phyloP scores from a whole-genome alignment of 2,113 vertebrate genomes.

The Salvelinus fontinalis region DNA sequence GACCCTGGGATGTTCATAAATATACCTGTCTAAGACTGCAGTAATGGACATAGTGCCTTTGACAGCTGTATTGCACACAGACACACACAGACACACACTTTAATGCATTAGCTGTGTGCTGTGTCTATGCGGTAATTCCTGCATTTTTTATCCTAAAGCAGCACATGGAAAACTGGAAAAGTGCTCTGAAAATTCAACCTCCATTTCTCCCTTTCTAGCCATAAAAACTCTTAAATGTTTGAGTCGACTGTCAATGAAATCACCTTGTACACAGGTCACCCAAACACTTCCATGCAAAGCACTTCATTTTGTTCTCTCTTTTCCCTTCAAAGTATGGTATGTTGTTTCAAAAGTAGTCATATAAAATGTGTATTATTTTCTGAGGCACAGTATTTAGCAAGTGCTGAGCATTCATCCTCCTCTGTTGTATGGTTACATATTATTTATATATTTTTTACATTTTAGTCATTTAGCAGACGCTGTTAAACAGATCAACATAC shows the following conservation, averaged over 20 bases:
- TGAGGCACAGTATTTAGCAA: no score
- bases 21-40: constrained; percentile 5
- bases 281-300: no score
- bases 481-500: no score
- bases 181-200: background rate
- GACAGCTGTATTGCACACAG: constrained; percentile 20
- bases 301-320: no score
- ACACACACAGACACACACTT: constrained; percentile 19
- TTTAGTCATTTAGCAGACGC: no score
- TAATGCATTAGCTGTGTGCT: constrained; percentile 59
- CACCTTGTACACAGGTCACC: no score
- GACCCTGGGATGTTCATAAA: background rate
- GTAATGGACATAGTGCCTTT: constrained; percentile 46
- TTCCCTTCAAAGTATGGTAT: no score
- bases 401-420: no score
- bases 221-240: background rate
- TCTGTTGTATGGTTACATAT: no score
- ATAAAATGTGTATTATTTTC: no score
- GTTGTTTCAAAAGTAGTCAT: no score
- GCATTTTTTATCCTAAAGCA: background rate
- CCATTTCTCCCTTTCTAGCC: background rate
- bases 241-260: background rate
- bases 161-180: background rate
- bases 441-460: no score
- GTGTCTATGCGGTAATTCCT: background rate